Base-by-base conservation (phyloP, 2,888 invertebrate species). In the Plusia festucae region DNA sequence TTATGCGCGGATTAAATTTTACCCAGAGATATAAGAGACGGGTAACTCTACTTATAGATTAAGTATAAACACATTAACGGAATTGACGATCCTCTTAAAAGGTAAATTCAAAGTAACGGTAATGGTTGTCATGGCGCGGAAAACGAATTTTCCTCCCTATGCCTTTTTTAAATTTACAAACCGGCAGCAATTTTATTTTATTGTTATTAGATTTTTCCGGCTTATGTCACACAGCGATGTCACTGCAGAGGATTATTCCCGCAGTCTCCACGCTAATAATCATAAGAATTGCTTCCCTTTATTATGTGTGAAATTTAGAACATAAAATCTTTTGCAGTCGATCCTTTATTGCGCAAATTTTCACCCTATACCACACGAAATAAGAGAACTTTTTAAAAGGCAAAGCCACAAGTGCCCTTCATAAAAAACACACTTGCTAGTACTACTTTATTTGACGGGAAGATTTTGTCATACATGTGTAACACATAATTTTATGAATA, bases 171-270 rank as follows among this genome's bases (percentile, higher is more conserved):
- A 94, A 94, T 93, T 93, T 93, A 93, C 94, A 94, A 94, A 94
- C 92, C 91, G 91, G 88, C 86, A 82, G 94, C 95, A 95, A 95
- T 95, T 94, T 92, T 93, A 93, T 94, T 95, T 95, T 95, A 95
- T 94, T 95, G 95, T 94, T 94, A 95, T 95, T 93, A 94, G 93
- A 94, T 93, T 95, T 94, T 95, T 93, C 93, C 93, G 93, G 94
- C 89, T 95, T 94, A 94, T 92, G 95, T 95, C 95, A 94, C 93
- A 90, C 90, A 85, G 88, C 88, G 86, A 85, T 89, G 93, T 92
- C 92, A 91, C 90, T 85, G 91, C 87, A 85, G 88, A 89, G 93
- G 95, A 94, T 95, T 95, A 95, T 91, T 94, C 92, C 90, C 93
- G 91, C 89, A 91, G 92, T 91, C 93, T 93, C 93, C 79, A 81